Evolutionary conservation across 2,888 invertebrate genomes (phyloP).

Genomic region (Eupithecia inturbata): DNA sequence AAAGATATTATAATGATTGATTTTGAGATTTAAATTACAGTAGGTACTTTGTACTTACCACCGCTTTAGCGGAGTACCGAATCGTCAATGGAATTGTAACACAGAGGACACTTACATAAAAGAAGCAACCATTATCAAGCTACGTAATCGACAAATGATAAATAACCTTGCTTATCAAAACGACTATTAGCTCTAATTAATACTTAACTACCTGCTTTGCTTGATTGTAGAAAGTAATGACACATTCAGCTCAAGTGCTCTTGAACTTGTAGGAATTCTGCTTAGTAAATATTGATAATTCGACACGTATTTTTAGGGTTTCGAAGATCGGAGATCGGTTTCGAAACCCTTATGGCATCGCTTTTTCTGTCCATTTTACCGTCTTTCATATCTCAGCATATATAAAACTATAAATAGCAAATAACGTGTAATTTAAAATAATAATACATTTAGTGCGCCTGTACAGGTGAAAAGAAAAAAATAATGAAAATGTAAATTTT

Average conservation of each 20-base stretch:
- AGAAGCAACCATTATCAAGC: neutral
- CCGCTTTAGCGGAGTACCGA: conserved; percentile 2
- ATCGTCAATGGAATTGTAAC: neutral
- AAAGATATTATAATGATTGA: neutral
- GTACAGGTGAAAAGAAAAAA: too few species aligned
- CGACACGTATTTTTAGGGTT: too few species aligned
- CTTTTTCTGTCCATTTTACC: too few species aligned
- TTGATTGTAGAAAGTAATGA: neutral
- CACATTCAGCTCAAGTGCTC: neutral
- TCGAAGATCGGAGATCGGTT: too few species aligned
- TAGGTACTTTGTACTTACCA: neutral
- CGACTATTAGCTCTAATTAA: neutral
- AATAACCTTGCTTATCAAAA: neutral
- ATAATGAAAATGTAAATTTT: too few species aligned
- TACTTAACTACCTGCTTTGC: neutral
- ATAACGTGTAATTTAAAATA: too few species aligned
- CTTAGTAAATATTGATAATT: too few species aligned
- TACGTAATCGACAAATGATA: neutral
- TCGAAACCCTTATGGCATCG: too few species aligned
- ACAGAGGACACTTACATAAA: conserved; percentile 5
- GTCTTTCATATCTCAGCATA: too few species aligned
- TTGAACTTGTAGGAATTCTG: neutral
- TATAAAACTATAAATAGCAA: too few species aligned
- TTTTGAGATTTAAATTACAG: neutral
- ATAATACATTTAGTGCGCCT: too few species aligned